Conservation (phyloP, 2,113 vertebrate species). For the Chrysochloris asiatica region DNA sequence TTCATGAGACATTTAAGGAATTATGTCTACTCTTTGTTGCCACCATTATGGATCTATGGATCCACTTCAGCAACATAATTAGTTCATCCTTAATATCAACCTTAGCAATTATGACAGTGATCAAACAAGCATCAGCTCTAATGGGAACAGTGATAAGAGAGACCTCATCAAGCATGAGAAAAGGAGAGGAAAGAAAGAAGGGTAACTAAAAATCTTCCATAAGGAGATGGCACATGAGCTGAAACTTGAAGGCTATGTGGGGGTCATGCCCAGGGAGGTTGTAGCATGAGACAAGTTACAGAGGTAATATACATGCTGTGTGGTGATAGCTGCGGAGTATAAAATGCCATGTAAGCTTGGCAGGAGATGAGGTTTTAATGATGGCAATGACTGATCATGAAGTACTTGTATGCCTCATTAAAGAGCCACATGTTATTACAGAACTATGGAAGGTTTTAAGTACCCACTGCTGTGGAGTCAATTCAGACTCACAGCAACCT, state of each 20-base stretch:
- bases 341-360: not conserved
- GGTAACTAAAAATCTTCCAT: not conserved
- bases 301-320: not conserved
- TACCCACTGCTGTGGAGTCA: not conserved
- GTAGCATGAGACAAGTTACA: not conserved
- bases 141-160: not conserved
- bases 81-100: not conserved
- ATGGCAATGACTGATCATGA: not conserved
- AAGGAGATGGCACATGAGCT: not conserved
- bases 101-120: not conserved
- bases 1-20: not conserved
- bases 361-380: not conserved
- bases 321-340: not conserved
- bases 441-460: not conserved
- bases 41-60: not conserved
- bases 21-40: not conserved
- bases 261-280: not conserved
- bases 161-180: not conserved
- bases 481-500: not conserved
- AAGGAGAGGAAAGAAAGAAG: not conserved
- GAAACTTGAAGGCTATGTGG: not conserved
- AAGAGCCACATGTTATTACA: not conserved
- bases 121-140: not conserved
- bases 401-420: not conserved
- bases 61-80: not conserved